Evolutionary conservation across 2,888 invertebrate genomes (phyloP), one percentile per base, ranked within the genome.

Genomic region (Barypeithes pellucidus): DNA sequence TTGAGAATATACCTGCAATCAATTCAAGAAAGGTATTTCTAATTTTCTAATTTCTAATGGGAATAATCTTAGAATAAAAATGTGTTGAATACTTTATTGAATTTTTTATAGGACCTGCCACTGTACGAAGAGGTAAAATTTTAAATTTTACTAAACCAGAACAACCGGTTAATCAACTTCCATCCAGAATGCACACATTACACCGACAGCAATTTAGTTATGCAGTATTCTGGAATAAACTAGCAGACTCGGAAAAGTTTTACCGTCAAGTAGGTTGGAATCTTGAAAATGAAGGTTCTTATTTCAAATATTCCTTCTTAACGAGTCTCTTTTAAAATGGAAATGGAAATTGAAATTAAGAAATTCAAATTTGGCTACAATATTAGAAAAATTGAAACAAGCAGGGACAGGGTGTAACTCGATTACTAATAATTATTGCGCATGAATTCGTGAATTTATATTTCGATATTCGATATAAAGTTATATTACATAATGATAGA

Each of bases 121-220:
- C 54, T 33, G 16, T n/a, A 54, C 14, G 24, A 36, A 60, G n/a
- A 36, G n/a, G 66, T 66, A 22, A 43, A 60, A 67, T 45, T 67
- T 45, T 24, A 63, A 70, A 52, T 54, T 63, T 70, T 33, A 16
- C 45, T 18, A 45, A 72, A 72, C 50, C 36, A 60, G 59, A 60
- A 47, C 63, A 33, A 75, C 66, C 76, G 76, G 78, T 77, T 79
- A 80, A 80, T 80, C 77, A 79, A 76, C 75, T 79, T 79, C 77
- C 76, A 79, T 79, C 76, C 78, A 75, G 78, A 80, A 79, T 79
- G 77, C 79, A 78, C 76, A 60, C 70, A 79, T 77, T 78, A 80
- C 77, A 76, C 77, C 76, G 76, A 71, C 77, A 77, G 77, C 77
- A 79, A 78, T 80, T 80, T 80, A 77, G 76, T 76, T 77, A 76